Base-by-base conservation (phyloP, 2,888 invertebrate species). In the Prosopocoilus inquinatus region DNA sequence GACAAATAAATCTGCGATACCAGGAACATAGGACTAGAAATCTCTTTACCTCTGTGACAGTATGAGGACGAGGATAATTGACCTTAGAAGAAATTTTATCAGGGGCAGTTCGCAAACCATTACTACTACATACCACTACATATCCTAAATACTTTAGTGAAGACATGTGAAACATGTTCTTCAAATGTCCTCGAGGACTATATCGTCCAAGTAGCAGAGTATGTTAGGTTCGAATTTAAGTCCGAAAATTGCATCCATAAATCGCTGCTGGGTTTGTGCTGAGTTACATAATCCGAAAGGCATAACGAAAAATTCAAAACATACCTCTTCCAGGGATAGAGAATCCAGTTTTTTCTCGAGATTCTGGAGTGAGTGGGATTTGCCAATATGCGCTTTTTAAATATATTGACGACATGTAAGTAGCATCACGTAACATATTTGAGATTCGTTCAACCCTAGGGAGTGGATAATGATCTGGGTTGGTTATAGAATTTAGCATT, bases 331-430 rank as follows among this genome's bases (percentile, higher is more conserved):
- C 63, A 2, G 66, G 65, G 1, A 72, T 62, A 12, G 61, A 53
- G 59, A 72, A 73, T 4, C 70, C 70, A 20, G 70, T 69, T 51
- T 69, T 68, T 47, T 67, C 65, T 11, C n/a, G 3, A 3, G 39
- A 38, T 3, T 3, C 3, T 11, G 39, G 9, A n/a, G 55, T 46
- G 34, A 70, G 46, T 2, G 63, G 62, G 11, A 70, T 57, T 55
- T 70, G 66, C 63, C 63, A 67, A 57, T 64, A 67, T 5, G 63
- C 61, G 20, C 53, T 50, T 9, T 55, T 61, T 2, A 67, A 45
- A 54, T 68, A 64, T 3, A 67, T 52, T 3, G 60, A 60, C 9
- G 58, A 55, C 12, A 68, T 47, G 50, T 52, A 70, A 11, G 59
- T 54, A 5, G 67, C 64, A 47, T 59, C 61, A 5, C 57, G 28